Evolutionary conservation across 2,797 vertebrate species (phyloP).

Genomic region (Lagocephalus sceleratus): DNA sequence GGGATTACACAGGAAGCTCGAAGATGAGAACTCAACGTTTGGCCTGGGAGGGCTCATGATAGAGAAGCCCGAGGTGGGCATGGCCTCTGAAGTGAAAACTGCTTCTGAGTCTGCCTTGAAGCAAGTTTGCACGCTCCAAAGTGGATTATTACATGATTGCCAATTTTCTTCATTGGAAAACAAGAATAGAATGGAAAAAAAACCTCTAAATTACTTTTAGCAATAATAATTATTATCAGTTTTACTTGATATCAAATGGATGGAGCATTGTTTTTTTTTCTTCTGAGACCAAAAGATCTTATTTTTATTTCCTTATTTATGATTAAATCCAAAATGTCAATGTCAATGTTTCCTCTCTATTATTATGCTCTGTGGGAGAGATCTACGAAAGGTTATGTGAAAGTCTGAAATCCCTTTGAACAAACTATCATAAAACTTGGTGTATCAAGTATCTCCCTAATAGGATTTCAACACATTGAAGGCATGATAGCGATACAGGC

Average conservation of each 20-base stretch:
- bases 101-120: conserved; percentile 48
- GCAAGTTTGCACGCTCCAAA: conserved; percentile 50
- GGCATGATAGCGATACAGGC: neutral
- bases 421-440: neutral
- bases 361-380: neutral
- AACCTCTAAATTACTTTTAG: conserved; percentile 26
- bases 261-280: conserved; percentile 18
- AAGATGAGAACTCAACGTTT: conserved; percentile 57
- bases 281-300: conserved; percentile 2
- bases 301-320: neutral
- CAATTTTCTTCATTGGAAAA: conserved; percentile 55
- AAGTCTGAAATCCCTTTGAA: neutral
- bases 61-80: conserved; percentile 61
- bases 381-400: neutral
- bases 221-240: conserved; percentile 23
- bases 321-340: too few species aligned
- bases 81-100: conserved; percentile 67
- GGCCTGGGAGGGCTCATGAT: conserved; percentile 60
- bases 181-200: conserved; percentile 32
- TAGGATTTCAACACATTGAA: neutral
- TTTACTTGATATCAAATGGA: conserved; percentile 21
- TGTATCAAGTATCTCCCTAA: neutral
- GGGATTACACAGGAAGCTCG: conserved; percentile 72
- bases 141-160: conserved; percentile 68
- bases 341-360: neutral